Conservation (phyloP, 1,140 invertebrate genomes). For the Monochamus saltuarius region DNA sequence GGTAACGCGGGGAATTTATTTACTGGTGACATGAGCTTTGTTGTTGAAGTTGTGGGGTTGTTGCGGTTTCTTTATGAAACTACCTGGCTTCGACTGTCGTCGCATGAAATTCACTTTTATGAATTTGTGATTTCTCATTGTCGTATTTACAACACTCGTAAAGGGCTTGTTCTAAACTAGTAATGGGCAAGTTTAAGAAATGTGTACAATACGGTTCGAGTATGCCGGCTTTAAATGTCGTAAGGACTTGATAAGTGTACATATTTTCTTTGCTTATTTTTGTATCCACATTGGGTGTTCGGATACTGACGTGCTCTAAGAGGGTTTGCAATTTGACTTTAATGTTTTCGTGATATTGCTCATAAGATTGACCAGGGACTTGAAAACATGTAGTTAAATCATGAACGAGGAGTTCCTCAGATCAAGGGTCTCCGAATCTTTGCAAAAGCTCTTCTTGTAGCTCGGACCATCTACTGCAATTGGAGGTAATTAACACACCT, state of each 20-base stretch:
- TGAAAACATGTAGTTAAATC: no score
- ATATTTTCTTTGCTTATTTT: constrained; percentile 16
- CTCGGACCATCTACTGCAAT: no score
- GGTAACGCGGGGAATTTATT: no score
- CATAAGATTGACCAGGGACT: no score
- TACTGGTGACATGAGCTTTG: no score
- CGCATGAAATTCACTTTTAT: constrained; percentile 6
- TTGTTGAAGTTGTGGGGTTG: no score
- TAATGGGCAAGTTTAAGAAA: constrained; percentile 2
- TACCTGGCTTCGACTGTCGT: background rate
- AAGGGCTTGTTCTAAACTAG: constrained; percentile 4
- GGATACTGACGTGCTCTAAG: constrained; percentile 10
- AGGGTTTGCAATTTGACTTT: background rate
- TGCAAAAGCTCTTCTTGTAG: no score
- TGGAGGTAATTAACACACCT: no score
- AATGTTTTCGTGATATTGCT: no score
- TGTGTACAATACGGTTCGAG: constrained; percentile 13
- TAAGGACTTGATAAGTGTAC: constrained; percentile 7
- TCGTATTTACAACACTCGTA: constrained; percentile 16
- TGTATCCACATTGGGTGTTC: constrained; percentile 10
- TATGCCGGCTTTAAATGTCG: constrained; percentile 13
- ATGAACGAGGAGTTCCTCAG: no score
- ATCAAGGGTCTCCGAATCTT: no score
- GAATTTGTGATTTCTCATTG: constrained; percentile 6
- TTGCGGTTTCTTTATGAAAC: no score